phyloP scores from a whole-genome alignment of 2,797 vertebrate species.

The Bufotes viridis region DNA sequence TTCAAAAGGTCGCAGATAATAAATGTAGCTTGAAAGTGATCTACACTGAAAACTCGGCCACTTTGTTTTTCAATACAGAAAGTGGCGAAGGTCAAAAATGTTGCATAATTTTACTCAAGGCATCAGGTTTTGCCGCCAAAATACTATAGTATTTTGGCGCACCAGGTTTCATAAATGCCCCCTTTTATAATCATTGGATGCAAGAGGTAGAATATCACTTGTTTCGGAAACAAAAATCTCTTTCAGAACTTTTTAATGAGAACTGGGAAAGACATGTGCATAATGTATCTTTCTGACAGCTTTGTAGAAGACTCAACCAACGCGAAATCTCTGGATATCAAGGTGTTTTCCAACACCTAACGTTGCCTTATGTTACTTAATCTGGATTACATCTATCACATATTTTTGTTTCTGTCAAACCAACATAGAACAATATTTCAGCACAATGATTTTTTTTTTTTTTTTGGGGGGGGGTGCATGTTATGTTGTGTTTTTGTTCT shows the following conservation, averaged over 20 bases:
- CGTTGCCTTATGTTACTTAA: slow-evolving; percentile 29
- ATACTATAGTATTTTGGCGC: no score
- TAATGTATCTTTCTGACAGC: slow-evolving; percentile 14
- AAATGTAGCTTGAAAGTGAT: no score
- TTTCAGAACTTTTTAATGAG: neutral
- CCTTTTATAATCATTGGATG: no score
- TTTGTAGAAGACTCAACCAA: slow-evolving; percentile 2
- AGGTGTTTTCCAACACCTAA: slow-evolving; percentile 41
- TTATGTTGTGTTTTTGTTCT: slow-evolving; percentile 55
- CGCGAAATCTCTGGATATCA: slow-evolving; percentile 10
- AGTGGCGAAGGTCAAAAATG: no score
- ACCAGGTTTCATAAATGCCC: no score
- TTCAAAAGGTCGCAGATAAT: no score
- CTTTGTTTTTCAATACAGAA: no score
- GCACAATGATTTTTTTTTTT: slow-evolving; percentile 40
- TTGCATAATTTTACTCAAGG: no score
- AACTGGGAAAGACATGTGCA: neutral
- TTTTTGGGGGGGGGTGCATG: slow-evolving; percentile 13
- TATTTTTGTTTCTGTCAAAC: slow-evolving; percentile 8
- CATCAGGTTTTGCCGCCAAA: no score
- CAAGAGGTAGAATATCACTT: no score
- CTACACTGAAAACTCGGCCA: no score
- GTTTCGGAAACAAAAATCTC: no score
- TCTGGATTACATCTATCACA: slow-evolving; percentile 12
- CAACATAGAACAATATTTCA: slow-evolving; percentile 13